Evolutionary conservation across 1,140 invertebrate species (phyloP).

Genomic region (Drosophila pallidifrons): DNA sequence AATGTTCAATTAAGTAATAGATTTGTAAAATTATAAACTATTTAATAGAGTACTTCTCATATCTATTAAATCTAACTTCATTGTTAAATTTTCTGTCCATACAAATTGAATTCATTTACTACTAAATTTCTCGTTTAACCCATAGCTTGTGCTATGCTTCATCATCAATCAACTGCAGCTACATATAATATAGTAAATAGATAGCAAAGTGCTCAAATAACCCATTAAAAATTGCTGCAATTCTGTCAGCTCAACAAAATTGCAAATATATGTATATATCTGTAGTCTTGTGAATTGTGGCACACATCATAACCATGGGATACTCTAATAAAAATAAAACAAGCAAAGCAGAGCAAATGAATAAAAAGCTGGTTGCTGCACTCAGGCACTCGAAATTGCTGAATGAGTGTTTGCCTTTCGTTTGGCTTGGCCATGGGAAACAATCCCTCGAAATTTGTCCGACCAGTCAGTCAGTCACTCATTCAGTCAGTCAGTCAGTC

Average conservation of each 20-base stretch:
- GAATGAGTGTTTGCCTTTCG: constrained; percentile 37
- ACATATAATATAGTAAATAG: not conserved
- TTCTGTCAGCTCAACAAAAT: constrained; percentile 8
- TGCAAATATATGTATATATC: constrained; percentile 23
- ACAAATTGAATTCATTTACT: too few relatives aligned
- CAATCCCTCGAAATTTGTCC: constrained; percentile 21
- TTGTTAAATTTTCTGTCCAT: too few relatives aligned
- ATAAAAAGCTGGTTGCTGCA: constrained; percentile 26
- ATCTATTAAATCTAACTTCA: too few relatives aligned
- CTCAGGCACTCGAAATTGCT: constrained; percentile 35
- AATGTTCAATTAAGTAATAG: too few relatives aligned
- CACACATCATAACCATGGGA: constrained; percentile 37
- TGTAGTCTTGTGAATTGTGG: constrained; percentile 2
- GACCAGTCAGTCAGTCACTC: constrained; percentile 5
- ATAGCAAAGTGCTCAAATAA: constrained; percentile 16
- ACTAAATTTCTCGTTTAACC: too few relatives aligned
- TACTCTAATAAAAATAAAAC: constrained; percentile 14
- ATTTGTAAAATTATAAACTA: too few relatives aligned
- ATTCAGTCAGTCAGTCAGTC: constrained; percentile 4
- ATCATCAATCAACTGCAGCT: constrained; percentile 6
- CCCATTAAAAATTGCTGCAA: constrained; percentile 28
- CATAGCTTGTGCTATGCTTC: too few relatives aligned
- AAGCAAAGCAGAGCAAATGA: not conserved
- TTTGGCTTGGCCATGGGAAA: constrained; percentile 23
- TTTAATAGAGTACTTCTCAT: too few relatives aligned